Base-by-base conservation (phyloP, 2,113 vertebrate genomes). In the Trichomycterus rosablanca region DNA sequence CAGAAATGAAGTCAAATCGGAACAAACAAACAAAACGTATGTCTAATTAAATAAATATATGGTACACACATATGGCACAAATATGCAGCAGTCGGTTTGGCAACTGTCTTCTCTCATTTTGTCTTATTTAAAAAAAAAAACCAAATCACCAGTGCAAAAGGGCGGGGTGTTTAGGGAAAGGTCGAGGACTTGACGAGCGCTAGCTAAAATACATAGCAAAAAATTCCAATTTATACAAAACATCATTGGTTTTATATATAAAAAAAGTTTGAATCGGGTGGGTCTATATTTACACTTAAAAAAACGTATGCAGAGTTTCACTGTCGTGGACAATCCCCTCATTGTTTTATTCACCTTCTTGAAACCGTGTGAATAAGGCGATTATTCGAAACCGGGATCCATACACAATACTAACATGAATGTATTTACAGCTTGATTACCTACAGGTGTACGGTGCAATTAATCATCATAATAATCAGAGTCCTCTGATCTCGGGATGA, bases 171-270 rank as follows among this genome's bases (percentile, higher is more conserved):
- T 51, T 61, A 76, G 75, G 81, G 79, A 86, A 84, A 86, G 88
- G 90, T 84, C 88, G 83, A 86, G 91, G 89, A 87, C 88, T 93
- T 92, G 89, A 93, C 85, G 93, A 94, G 93, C 92, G 90, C 91
- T 97, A 98, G 94, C 95, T 97, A 98, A 89, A 98, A 97, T 98
- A 98, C 95, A 97, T 95, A 92, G 95, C 93, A 97, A 98, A 90
- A 88, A 95, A 95, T 92, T 92, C 92, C 92, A 88, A 95, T 97
- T 95, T 97, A 93, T 98, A 97, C 94, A 98, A 98, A 98, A 98
- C 92, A 93, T 96, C 91, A 95, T 95, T 85, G 87, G 92, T 93
- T 90, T 95, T 96, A n/a, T n/a, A n/a, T 91, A 91, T 95, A 95
- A 96, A 97, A 87, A 81, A 76, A 78, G 43, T 74, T 82, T 80